Evolutionary conservation across 2,888 invertebrate genomes (phyloP).

Genomic region (Dryococelus australis): DNA sequence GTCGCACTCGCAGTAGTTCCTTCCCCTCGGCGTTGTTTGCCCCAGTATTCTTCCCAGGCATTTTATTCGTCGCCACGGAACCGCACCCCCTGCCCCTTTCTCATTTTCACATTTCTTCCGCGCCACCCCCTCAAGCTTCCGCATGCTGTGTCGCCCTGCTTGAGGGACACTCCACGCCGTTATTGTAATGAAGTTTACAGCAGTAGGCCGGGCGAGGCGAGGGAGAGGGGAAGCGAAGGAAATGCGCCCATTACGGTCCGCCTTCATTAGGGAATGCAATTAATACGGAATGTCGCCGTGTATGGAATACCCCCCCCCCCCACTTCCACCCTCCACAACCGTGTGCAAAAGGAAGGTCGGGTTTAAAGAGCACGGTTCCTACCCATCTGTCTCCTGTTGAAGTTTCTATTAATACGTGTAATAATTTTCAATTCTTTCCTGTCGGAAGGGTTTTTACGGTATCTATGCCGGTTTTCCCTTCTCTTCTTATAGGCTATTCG

Average conservation of each 20-base stretch:
- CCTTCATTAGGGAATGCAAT: slow-evolving; percentile 29
- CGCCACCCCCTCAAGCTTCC: neutral
- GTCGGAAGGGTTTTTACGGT: too few relatives aligned
- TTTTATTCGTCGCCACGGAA: too few relatives aligned
- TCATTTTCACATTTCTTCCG: neutral
- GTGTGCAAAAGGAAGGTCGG: too few relatives aligned
- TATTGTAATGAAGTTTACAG: slow-evolving; percentile 18
- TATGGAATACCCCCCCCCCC: neutral
- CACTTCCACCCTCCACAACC: too few relatives aligned
- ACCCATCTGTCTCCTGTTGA: too few relatives aligned
- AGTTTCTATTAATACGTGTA: too few relatives aligned
- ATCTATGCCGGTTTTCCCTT: too few relatives aligned
- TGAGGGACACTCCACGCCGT: neutral
- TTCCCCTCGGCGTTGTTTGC: neutral
- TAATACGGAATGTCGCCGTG: slow-evolving; percentile 24
- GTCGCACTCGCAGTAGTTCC: neutral
- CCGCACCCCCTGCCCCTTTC: neutral
- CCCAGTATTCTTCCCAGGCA: neutral
- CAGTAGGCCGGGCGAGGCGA: neutral
- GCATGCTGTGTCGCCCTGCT: neutral
- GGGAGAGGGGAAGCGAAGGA: neutral
- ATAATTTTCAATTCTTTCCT: too few relatives aligned
- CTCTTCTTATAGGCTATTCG: too few relatives aligned
- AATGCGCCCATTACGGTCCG: slow-evolving; percentile 7
- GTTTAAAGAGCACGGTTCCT: too few relatives aligned